These are phyloP conservation scores for Scophthalmus maximus DNA, from an alignment of 2,113 vertebrate genomes.

Conservation along the genomic window DNA sequence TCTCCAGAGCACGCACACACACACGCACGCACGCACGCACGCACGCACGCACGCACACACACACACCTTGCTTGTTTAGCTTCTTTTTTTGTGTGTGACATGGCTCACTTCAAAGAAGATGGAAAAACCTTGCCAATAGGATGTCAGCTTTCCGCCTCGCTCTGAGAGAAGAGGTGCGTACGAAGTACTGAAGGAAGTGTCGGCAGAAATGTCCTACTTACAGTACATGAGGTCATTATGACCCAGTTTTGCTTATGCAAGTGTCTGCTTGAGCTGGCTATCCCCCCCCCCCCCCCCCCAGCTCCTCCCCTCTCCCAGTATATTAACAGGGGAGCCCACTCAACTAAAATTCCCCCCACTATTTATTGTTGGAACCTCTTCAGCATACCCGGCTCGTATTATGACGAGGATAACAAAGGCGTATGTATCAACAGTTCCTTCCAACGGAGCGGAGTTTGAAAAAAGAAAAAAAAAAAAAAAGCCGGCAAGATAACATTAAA, in stretches of 20 bases:
- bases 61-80: slow-evolving; percentile 65
- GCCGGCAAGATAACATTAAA: slow-evolving; percentile 86
- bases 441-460: slow-evolving; percentile 79
- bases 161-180: slow-evolving; percentile 68
- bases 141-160: slow-evolving; percentile 74
- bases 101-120: slow-evolving; percentile 81
- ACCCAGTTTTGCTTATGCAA: slow-evolving; percentile 83
- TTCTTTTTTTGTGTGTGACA: slow-evolving; percentile 52
- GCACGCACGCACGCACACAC: slow-evolving; percentile 57
- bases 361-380: slow-evolving; percentile 82
- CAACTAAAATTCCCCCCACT: slow-evolving; percentile 65
- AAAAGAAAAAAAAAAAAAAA: slow-evolving; percentile 72
- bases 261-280: slow-evolving; percentile 71
- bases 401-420: slow-evolving; percentile 83
- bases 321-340: slow-evolving; percentile 68
- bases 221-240: slow-evolving; percentile 84
- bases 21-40: slow-evolving; percentile 59
- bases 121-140: slow-evolving; percentile 79
- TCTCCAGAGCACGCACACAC: slow-evolving; percentile 77
- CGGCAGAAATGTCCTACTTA: slow-evolving; percentile 81
- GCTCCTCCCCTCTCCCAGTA: slow-evolving; percentile 58
- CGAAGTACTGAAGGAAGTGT: slow-evolving; percentile 59
- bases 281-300: slow-evolving; percentile 37
- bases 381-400: slow-evolving; percentile 81
- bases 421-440: slow-evolving; percentile 85